Evolutionary conservation across 2,797 vertebrate genomes (phyloP), one percentile per base, ranked within the genome.

Genomic region (Notolabrus celidotus): DNA sequence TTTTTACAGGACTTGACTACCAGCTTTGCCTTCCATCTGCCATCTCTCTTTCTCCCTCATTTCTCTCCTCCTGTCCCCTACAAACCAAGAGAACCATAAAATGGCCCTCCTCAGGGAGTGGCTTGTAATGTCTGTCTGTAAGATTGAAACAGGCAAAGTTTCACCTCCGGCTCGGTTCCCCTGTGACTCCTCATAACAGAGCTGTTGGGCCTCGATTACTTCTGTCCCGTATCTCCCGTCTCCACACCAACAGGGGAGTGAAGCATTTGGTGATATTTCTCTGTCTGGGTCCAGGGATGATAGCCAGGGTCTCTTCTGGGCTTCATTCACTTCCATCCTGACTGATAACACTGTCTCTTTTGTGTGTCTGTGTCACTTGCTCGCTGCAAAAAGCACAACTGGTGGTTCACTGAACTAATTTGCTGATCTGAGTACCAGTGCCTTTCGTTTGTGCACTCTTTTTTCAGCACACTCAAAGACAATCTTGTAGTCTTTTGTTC

Each of bases 61-160:
- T 77, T 45, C 7, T 29, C 14, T 46, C 56, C 72, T 59, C 51
- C 71, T 54, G 20, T 63, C 43, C 69, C 45, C 54, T 53, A 51
- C 74, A 66, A 84, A 71, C 64, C 56, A 38, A 74, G 34, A 55
- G 63, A 59, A 67, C 60, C 68, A 63, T 77, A 66, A 77, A 80
- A 78, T 71, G 61, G 25, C 57, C 66, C 39, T 76, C 76, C 71
- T 75, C 34, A 0, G 82, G 84, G 77, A 86, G 61, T 58, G 55
- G 46, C 81, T 85, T 77, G 65, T 85, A 85, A 83, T 76, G 83
- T 84, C 81, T 79, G 70, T 74, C 67, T 71, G 70, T 27, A 54
- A 80, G 86, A 91, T 80, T 80, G 78, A 89, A 88, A 79, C 71
- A 51, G 81, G 66, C 74, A 72, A 84, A 66, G 79, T 79, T 80